phyloP scores from a whole-genome alignment of 1,140 invertebrate species.

The Polypedilum pembai region DNA sequence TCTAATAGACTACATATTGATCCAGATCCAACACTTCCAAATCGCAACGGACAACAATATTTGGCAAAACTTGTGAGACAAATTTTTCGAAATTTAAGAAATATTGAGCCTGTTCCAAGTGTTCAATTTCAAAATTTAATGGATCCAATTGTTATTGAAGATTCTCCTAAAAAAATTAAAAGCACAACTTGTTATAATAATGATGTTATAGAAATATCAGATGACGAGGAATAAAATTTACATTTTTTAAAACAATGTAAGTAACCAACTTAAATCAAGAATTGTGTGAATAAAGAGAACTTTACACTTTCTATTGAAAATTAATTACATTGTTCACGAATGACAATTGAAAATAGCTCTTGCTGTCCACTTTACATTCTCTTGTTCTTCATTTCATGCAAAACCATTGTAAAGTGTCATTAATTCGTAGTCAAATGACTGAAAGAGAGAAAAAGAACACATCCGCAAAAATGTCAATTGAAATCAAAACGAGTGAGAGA shows the following conservation, averaged over 20 bases:
- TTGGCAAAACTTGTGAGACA: background rate
- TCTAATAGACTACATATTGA: background rate
- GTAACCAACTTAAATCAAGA: background rate
- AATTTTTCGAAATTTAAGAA: background rate
- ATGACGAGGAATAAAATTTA: background rate
- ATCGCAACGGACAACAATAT: background rate
- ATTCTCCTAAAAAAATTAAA: background rate
- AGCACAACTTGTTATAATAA: background rate
- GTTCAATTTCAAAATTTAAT: background rate
- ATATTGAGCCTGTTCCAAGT: background rate
- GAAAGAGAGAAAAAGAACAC: background rate
- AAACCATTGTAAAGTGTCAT: slow-evolving; percentile 6
- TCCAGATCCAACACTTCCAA: background rate
- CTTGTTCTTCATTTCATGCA: background rate
- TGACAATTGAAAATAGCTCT: slow-evolving; percentile 23
- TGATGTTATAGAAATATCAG: background rate
- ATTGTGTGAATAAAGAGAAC: background rate
- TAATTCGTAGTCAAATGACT: background rate
- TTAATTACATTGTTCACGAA: slow-evolving; percentile 14
- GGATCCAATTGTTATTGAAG: background rate
- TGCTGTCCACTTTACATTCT: slow-evolving; percentile 14
- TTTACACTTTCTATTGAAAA: background rate
- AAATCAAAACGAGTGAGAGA: slow-evolving; percentile 14
- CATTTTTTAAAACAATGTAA: no score
- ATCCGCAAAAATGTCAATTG: slow-evolving; percentile 25